Evolutionary conservation across 2,113 vertebrate genomes (phyloP), one percentile per base, ranked within the genome.

Genomic region (Myotis yumanensis): DNA sequence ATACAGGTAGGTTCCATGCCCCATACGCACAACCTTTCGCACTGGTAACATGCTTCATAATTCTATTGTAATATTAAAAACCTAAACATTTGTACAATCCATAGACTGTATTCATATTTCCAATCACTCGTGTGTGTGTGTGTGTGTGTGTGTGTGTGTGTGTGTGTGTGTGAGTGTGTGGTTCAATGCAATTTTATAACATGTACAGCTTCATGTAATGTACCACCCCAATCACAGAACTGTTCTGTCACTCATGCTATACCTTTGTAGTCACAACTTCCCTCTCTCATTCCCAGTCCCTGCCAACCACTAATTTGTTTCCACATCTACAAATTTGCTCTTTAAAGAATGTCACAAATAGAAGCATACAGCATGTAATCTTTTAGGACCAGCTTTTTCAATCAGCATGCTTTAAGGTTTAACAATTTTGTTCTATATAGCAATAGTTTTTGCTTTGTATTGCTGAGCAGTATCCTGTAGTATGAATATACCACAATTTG

Each of bases 401-500:
- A 28, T 57, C n/a, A 37, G 43, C 37, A 15, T 37, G 35, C 69
- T 94, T 81, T 43, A 5, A 48, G 28, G 35, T 46, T 69, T 51
- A 80, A 52, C 76, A 51, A 32, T 66, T 37, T 7, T 73, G 57
- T 48, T 79, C 66, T 28, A 52, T 9, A n/a, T 32, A 80, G 23
- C 32, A 66, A 46, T 57, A 66, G 46, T 64, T 51, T 79, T 52
- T 95, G 37, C 25, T 80, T 92, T 90, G 54, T 86, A 54, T 35
- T 82, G n/a, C 52, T 73, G 43, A 87, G 16, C 11, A n/a, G 35
- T 59, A 52, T 17, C 37, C 22, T 18, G 18, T 7, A 54, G 14
- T 6, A 43, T 11, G 5, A 4, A 3, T n/a, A 35, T 15, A 48
- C n/a, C 32, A 51, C 12, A 23, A 16, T 35, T 77, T 66, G 46